Percentiles rank a stretch among this genome's conserved stretches.
Conservation (phyloP, 2,888 invertebrate genomes). For the Trilocha varians region DNA sequence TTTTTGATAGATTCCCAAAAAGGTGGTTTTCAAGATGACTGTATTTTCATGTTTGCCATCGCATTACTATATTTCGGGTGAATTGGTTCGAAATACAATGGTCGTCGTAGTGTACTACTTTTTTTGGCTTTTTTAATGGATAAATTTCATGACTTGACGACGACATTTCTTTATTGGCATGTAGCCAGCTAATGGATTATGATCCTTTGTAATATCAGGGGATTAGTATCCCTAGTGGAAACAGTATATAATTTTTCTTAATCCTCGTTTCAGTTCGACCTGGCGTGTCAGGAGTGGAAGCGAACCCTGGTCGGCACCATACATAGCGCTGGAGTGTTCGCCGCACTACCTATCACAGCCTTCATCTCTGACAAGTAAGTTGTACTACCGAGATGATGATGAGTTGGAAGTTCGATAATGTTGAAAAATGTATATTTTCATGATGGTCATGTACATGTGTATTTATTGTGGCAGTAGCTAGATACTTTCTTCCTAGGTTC, state of each 20-base stretch:
- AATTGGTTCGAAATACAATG: not conserved
- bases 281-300: constrained; percentile 66
- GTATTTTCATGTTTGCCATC: not conserved
- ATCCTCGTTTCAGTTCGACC: constrained; percentile 44
- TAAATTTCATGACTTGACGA: too few species aligned
- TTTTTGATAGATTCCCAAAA: too few species aligned
- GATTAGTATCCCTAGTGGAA: not conserved
- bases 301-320: constrained; percentile 71
- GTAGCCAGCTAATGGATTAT: not conserved
- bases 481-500: too few species aligned
- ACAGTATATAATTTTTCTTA: too few species aligned
- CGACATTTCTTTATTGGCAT: too few species aligned
- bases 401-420: too few species aligned
- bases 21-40: not conserved
- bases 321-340: constrained; percentile 69
- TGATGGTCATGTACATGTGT: too few species aligned
- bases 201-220: too few species aligned
- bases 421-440: too few species aligned
- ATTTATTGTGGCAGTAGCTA: too few species aligned
- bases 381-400: too few species aligned
- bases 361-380: constrained; percentile 70
- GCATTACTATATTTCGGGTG: not conserved
- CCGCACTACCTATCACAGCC: constrained; percentile 67
- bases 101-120: not conserved
- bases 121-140: not conserved